Base-by-base conservation (phyloP, 2,113 vertebrate species). In the Heliornis fulica region DNA sequence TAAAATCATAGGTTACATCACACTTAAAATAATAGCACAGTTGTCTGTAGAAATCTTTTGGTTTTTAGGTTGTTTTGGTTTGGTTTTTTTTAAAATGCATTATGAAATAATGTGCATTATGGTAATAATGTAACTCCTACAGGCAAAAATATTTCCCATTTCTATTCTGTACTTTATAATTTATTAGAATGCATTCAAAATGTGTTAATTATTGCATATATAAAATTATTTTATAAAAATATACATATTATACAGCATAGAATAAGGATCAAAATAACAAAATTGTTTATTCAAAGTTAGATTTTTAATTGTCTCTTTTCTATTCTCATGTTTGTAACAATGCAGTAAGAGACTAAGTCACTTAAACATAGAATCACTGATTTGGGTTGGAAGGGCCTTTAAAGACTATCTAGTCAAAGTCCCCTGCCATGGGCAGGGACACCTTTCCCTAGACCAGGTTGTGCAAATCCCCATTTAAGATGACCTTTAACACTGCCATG, bases 401-500 rank as follows among this genome's bases (percentile, higher is more conserved):
- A 41, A 88, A 54, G 21, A 50, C 43, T 14, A 63, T 18, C 21
- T 8, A 54, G 3, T 72, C 10, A 40, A 69, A n/a, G 6, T 4
- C 1, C 13, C 5, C 17, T 53, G 4, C 20, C 38, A 54, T 41
- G 13, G 32, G 1, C 32, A 87, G 12, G 31, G 18, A 54, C 11
- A 29, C 12, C 51, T 71, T 5, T 15, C 5, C 53, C 17, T 53
- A 64, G 4, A 41, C 26, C 25, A 54, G 4, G 8, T 38, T 79
- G 8, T 19, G 54, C 9, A 60, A 9, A 66, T 6, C 0, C 17
- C 7, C 1, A 1, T 54, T 18, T 34, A 32, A 60, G 3, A 11
- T 70, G 29, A 15, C 6, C 19, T 51, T 65, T 36, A 81, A 63
- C 6, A 45, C 20, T 51, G 13, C 23, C 40, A 0, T 12, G 12